A percentile compares a stretch with the other conserved stretches of the same genome.
Conservation (phyloP, 2,797 vertebrate species). For the Dendrocincla fuliginosa region DNA sequence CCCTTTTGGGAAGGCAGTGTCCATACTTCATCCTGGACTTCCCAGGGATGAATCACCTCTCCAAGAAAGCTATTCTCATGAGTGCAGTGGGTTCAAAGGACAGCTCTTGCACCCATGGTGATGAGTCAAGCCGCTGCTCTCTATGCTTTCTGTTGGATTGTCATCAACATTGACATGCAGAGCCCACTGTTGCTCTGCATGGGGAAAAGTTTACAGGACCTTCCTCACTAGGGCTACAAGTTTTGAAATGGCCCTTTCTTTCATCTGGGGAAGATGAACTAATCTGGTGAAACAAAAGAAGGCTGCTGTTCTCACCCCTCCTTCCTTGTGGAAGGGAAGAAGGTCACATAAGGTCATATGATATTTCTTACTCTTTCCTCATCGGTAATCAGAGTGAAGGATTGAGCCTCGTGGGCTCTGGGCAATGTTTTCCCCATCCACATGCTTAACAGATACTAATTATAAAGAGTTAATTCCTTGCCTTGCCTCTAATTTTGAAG, state of each 20-base stretch:
- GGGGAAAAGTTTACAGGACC: neutral
- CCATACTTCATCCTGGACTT: neutral
- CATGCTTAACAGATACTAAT: neutral
- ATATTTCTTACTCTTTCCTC: neutral
- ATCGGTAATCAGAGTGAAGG: neutral
- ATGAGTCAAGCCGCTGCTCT: slow-evolving; percentile 10
- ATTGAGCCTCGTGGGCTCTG: neutral
- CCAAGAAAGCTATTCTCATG: neutral
- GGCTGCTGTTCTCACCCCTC: neutral
- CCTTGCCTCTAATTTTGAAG: neutral
- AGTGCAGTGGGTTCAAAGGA: neutral
- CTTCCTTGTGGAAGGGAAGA: neutral
- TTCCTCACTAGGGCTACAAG: neutral
- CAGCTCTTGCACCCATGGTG: neutral
- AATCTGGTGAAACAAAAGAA: neutral
- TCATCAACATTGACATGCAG: fast-evolving
- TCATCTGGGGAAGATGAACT: neutral
- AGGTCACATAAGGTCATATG: neutral
- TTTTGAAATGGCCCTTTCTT: neutral
- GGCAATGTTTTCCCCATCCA: neutral
- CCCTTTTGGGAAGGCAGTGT: neutral
- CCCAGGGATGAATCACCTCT: slow-evolving; percentile 3
- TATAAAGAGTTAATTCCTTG: neutral
- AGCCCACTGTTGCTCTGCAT: neutral
- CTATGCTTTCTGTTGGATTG: neutral